Evolutionary conservation across 2,113 vertebrate genomes (phyloP).

Genomic region (Nestor notabilis): DNA sequence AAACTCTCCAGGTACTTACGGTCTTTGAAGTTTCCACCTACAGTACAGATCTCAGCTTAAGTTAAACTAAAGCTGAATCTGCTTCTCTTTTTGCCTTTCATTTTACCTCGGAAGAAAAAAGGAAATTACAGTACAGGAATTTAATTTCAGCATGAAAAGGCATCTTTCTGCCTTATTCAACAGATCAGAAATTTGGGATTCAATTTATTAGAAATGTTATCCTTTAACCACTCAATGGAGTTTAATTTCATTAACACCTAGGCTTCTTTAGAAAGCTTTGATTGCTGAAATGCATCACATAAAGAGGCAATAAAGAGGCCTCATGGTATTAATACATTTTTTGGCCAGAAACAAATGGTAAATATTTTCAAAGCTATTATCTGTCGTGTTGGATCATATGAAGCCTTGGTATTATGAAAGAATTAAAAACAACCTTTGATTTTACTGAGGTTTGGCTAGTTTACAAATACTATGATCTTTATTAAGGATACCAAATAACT

Average conservation of each 20-base stretch:
- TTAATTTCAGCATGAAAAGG: neutral
- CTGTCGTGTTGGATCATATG: slow-evolving; percentile 54
- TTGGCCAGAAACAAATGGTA: slow-evolving; percentile 43
- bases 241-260: slow-evolving; percentile 18
- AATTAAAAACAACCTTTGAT: slow-evolving; percentile 60
- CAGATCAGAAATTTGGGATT: neutral
- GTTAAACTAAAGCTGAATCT: neutral
- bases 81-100: neutral
- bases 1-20: neutral
- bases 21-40: neutral
- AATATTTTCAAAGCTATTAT: slow-evolving; percentile 52
- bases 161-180: neutral
- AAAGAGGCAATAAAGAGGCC: neutral
- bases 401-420: slow-evolving; percentile 34
- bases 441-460: slow-evolving; percentile 65
- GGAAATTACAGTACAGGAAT: neutral
- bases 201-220: neutral
- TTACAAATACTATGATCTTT: slow-evolving; percentile 56
- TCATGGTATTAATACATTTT: slow-evolving; percentile 14
- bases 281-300: slow-evolving; percentile 26
- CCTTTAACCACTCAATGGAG: neutral
- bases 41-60: neutral
- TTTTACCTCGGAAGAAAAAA: neutral
- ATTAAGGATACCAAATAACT: slow-evolving; percentile 61
- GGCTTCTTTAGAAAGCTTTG: slow-evolving; percentile 23